Conservation (phyloP, 1,140 invertebrate genomes). For the Hesperophylax magnus region DNA sequence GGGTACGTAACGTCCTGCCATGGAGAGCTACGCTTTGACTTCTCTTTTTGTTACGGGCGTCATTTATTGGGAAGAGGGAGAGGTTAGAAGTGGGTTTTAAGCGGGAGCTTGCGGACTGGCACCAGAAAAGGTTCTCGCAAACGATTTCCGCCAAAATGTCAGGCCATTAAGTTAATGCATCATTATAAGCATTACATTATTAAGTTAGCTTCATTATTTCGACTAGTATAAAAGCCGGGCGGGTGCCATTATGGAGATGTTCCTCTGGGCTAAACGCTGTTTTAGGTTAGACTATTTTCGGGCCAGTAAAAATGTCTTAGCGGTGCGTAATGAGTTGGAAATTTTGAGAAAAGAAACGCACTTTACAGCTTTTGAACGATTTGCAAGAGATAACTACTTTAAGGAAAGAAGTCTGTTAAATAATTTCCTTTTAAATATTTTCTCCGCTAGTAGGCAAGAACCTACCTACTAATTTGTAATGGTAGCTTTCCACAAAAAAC, state of each 20-base stretch:
- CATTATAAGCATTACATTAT: slow-evolving; percentile 55
- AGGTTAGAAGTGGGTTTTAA: no score
- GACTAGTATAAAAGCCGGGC: slow-evolving; percentile 50
- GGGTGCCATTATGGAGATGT: slow-evolving; percentile 41
- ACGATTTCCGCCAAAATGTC: slow-evolving; percentile 46
- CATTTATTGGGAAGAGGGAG: no score
- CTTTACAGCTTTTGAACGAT: slow-evolving; percentile 29
- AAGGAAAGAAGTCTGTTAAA: not conserved
- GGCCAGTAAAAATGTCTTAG: slow-evolving; percentile 53
- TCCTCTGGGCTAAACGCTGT: slow-evolving; percentile 36
- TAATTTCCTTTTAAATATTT: not conserved
- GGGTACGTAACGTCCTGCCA: no score
- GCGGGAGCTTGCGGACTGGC: not conserved
- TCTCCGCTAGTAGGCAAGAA: no score
- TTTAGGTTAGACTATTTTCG: slow-evolving; percentile 49
- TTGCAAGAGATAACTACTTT: not conserved
- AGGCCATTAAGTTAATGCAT: slow-evolving; percentile 53
- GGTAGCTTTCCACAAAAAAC: no score
- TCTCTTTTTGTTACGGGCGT: no score
- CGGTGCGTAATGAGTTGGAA: slow-evolving; percentile 48
- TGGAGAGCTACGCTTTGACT: no score
- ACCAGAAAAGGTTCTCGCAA: slow-evolving; percentile 30
- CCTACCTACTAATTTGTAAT: no score
- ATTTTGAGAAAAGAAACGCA: slow-evolving; percentile 43
- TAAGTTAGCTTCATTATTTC: slow-evolving; percentile 55